Evolutionary conservation across 2,888 invertebrate genomes (phyloP).

Genomic region (Isoperla grammatica): DNA sequence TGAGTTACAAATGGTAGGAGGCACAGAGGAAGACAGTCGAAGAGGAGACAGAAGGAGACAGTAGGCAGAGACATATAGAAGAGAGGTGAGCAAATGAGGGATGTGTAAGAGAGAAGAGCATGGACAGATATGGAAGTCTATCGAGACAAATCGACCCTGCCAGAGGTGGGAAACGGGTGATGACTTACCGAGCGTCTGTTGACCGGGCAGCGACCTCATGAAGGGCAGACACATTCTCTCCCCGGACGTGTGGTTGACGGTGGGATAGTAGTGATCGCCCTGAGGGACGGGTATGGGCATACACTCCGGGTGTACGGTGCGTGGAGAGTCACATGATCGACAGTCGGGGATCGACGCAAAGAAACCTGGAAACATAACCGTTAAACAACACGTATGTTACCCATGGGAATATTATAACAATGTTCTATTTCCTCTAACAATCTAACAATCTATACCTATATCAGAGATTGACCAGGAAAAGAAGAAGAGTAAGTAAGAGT

Average conservation of each 20-base stretch:
- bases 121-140: too few relatives aligned
- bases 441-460: not conserved
- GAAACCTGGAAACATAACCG: conserved; percentile 52
- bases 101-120: too few relatives aligned
- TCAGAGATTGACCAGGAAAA: not conserved
- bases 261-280: conserved; percentile 86
- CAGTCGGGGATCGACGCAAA: conserved; percentile 88
- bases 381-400: not conserved
- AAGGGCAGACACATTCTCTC: conserved; percentile 87
- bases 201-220: conserved; percentile 89
- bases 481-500: too few relatives aligned
- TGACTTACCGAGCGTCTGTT: conserved; percentile 64
- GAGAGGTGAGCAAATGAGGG: too few relatives aligned
- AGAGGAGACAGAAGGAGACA: too few relatives aligned
- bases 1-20: too few relatives aligned
- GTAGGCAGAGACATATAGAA: too few relatives aligned
- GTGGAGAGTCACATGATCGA: conserved; percentile 77
- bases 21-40: too few relatives aligned
- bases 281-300: conserved; percentile 86
- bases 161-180: too few relatives aligned
- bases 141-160: too few relatives aligned
- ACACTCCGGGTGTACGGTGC: conserved; percentile 89
- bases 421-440: not conserved
- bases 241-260: conserved; percentile 76
- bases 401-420: not conserved